These are phyloP conservation scores for Byasa hedistus DNA, from an alignment of 2,888 invertebrate species.

Conservation along the genomic window DNA sequence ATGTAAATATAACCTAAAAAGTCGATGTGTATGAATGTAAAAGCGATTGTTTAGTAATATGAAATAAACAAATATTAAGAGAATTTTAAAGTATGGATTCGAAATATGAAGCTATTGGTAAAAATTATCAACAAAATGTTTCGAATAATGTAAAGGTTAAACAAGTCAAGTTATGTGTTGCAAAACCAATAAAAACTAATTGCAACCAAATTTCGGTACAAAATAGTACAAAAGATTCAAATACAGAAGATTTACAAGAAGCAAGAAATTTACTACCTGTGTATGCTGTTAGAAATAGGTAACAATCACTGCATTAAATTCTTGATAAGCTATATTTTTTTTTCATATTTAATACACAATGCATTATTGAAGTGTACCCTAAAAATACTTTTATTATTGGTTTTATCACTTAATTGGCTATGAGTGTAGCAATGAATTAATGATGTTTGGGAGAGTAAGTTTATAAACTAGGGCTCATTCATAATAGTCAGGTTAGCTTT, in stretches of 20 bases:
- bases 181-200: conserved; percentile 37
- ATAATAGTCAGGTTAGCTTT: no score
- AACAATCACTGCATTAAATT: conserved; percentile 7
- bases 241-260: conserved; percentile 54
- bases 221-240: conserved; percentile 33
- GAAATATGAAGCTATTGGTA: conserved; percentile 60
- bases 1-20: no score
- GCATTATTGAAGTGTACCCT: no score
- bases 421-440: no score
- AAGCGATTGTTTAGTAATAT: background rate
- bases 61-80: background rate
- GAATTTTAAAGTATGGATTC: conserved; percentile 57
- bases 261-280: conserved; percentile 77
- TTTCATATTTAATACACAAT: no score
- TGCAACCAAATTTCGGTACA: conserved; percentile 35
- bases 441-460: no score
- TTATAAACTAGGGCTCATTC: no score
- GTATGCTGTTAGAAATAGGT: conserved; percentile 73
- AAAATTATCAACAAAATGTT: conserved; percentile 42
- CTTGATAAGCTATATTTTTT: conserved; percentile 24
- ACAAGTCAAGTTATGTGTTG: conserved; percentile 48
- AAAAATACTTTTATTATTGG: no score
- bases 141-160: conserved; percentile 51
- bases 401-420: no score
- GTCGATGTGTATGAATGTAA: no score